phyloP scores from a whole-genome alignment of 92 coral and sea anemone genomes.

The Desmophyllum pertusum region DNA sequence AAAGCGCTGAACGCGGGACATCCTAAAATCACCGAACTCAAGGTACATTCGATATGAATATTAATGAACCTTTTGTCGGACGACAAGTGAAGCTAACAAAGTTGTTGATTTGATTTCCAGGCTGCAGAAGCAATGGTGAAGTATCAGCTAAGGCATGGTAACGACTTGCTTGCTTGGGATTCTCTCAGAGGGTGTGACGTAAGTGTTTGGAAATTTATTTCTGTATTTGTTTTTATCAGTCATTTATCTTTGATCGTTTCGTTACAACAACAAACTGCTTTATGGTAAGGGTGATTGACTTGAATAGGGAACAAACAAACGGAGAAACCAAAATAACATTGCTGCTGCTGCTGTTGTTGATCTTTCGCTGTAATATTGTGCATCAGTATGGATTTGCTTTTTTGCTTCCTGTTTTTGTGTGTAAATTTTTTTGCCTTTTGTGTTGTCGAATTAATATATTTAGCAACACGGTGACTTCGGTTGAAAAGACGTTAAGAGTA shows the following conservation, averaged over 20 bases:
- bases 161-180: constrained; percentile 97
- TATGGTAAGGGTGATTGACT: not conserved
- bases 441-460: not conserved
- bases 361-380: no score
- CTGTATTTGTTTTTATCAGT: not conserved
- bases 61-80: not conserved
- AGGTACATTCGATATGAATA: constrained; percentile 29
- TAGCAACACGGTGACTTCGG: not conserved
- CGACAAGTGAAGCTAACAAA: not conserved
- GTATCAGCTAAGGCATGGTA: constrained; percentile 94
- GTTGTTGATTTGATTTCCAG: constrained; percentile 43
- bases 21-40: constrained; percentile 78
- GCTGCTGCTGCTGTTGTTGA: not conserved
- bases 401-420: not conserved
- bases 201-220: constrained; percentile 29
- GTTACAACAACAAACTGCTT: not conserved
- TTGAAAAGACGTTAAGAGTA: not conserved
- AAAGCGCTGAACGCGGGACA: constrained; percentile 67
- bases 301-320: not conserved
- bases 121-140: constrained; percentile 97
- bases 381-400: no score
- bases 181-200: constrained; percentile 94
- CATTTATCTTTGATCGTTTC: not conserved
- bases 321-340: not conserved
- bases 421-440: not conserved